Evolutionary conservation across 2,888 invertebrate species (phyloP).

Genomic region (Arenicola marina): DNA sequence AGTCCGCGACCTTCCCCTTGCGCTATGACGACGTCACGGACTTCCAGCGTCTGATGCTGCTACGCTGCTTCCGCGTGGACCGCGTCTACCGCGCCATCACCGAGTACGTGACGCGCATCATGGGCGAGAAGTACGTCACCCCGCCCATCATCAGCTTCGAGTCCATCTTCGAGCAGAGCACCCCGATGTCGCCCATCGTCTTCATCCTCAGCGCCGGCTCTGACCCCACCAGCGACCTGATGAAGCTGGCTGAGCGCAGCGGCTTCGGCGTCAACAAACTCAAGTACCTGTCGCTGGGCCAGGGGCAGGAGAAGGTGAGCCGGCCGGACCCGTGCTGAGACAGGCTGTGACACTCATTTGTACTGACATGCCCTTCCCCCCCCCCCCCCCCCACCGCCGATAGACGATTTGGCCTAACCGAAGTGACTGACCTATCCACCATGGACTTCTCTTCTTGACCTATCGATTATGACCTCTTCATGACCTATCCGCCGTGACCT

Average conservation of each 20-base stretch:
- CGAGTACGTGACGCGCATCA: slow-evolving; percentile 67
- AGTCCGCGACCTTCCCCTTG: slow-evolving; percentile 73
- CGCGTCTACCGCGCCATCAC: slow-evolving; percentile 84
- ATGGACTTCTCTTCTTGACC: no score
- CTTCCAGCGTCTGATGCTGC: slow-evolving; percentile 76
- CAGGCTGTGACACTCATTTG: no score
- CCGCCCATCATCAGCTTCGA: slow-evolving; percentile 86
- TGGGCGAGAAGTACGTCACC: slow-evolving; percentile 87
- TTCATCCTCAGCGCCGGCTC: slow-evolving; percentile 63
- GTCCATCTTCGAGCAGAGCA: slow-evolving; percentile 82
- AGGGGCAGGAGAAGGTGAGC: slow-evolving; percentile 61
- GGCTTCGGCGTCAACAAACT: slow-evolving; percentile 61
- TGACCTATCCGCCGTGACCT: no score
- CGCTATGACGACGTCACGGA: slow-evolving; percentile 70
- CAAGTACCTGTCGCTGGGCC: slow-evolving; percentile 63
- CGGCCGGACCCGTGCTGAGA: no score
- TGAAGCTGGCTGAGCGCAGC: slow-evolving; percentile 61
- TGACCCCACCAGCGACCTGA: slow-evolving; percentile 62
- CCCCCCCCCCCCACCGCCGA: no score
- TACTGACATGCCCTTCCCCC: no score
- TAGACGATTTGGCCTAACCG: no score
- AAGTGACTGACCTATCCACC: no score
- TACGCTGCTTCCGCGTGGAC: slow-evolving; percentile 88
- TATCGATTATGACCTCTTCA: no score
- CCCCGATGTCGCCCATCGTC: slow-evolving; percentile 68